phyloP scores from a whole-genome alignment of 2,797 vertebrate genomes.

The Oreochromis mossambicus region DNA sequence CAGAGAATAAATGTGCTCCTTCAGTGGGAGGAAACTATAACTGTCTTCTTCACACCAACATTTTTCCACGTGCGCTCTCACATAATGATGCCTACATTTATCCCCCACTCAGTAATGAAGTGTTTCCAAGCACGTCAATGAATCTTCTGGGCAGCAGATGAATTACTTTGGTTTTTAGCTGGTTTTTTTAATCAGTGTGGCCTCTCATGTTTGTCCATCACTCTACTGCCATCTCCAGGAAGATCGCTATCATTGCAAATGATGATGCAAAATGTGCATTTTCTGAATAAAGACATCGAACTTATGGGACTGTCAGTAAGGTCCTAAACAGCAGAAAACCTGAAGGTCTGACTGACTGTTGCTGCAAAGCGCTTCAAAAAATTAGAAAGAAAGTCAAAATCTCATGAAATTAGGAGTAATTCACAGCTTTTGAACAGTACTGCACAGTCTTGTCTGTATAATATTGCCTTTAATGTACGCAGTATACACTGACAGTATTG shows the following conservation, averaged over 20 bases:
- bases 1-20: background rate
- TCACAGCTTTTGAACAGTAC: background rate
- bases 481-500: background rate
- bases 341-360: background rate
- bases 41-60: background rate
- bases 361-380: background rate
- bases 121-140: rapidly evolving
- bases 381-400: background rate
- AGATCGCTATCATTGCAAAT: background rate
- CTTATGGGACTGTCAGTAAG: background rate
- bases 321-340: background rate
- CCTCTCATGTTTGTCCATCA: background rate
- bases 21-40: background rate
- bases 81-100: rapidly evolving
- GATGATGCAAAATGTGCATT: rapidly evolving
- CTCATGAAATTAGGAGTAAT: background rate
- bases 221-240: background rate
- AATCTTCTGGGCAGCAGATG: background rate
- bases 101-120: background rate
- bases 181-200: background rate
- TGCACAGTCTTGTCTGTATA: background rate
- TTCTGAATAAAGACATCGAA: background rate
- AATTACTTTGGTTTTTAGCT: background rate
- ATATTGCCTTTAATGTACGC: background rate
- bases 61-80: background rate